Conservation (phyloP, 2,888 invertebrate genomes). For the Cremastinae sp. region DNA sequence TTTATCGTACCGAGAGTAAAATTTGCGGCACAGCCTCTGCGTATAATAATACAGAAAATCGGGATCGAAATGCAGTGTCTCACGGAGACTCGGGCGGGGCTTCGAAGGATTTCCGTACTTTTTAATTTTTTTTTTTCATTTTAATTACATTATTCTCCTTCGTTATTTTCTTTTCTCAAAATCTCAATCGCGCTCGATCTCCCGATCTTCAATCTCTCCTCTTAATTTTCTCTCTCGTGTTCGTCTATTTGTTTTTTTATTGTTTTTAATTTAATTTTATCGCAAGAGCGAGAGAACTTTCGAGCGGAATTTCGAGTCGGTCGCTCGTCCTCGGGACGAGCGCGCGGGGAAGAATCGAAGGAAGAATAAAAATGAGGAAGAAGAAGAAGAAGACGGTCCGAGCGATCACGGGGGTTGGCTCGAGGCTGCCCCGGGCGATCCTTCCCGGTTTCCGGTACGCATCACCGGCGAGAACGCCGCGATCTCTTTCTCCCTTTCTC, state of each 20-base stretch:
- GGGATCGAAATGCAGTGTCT: background rate
- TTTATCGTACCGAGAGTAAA: slow-evolving; percentile 45
- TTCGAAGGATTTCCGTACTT: slow-evolving; percentile 3
- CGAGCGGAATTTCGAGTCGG: slow-evolving; percentile 45
- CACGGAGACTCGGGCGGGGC: slow-evolving; percentile 33
- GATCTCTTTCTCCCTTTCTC: slow-evolving; percentile 15
- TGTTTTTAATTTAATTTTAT: slow-evolving; percentile 5
- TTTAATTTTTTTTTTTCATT: slow-evolving; percentile 16
- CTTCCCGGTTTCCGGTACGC: slow-evolving; percentile 43
- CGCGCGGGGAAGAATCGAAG: slow-evolving; percentile 38
- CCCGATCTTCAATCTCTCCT: no score
- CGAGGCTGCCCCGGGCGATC: slow-evolving; percentile 40
- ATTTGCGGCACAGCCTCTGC: slow-evolving; percentile 41
- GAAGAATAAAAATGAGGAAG: slow-evolving; percentile 50
- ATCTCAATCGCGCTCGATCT: no score
- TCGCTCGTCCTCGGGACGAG: slow-evolving; percentile 43
- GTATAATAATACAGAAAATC: slow-evolving; percentile 33
- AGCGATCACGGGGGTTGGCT: slow-evolving; percentile 29
- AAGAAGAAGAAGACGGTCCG: slow-evolving; percentile 56
- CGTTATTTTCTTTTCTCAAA: background rate
- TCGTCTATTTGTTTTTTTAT: background rate
- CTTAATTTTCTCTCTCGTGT: no score
- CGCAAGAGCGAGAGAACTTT: slow-evolving; percentile 20
- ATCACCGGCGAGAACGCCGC: slow-evolving; percentile 21
- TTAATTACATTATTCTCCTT: background rate